Conservation (phyloP, 2,888 invertebrate genomes). For the Platycnemis pennipes region DNA sequence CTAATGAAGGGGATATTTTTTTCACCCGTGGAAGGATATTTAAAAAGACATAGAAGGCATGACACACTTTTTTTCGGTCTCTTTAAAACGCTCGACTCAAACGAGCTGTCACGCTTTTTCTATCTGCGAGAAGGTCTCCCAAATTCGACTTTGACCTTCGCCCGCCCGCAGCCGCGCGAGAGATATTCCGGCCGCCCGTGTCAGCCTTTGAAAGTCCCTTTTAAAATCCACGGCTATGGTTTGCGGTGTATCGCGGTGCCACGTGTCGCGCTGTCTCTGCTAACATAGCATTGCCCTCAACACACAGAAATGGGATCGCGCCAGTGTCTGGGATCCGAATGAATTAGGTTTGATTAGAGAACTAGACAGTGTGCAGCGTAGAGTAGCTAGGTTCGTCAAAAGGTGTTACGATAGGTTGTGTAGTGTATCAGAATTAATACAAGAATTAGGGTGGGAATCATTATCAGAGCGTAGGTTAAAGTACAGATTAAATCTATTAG, state of each 20-base stretch:
- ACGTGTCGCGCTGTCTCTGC: neutral
- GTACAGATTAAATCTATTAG: too few relatives aligned
- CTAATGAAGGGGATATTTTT: neutral
- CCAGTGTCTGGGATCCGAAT: too few relatives aligned
- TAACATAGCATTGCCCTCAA: too few relatives aligned
- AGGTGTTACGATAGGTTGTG: too few relatives aligned
- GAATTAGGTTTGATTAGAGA: too few relatives aligned
- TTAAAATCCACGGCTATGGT: neutral
- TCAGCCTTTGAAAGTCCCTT: neutral
- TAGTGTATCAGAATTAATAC: too few relatives aligned
- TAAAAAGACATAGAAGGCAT: neutral
- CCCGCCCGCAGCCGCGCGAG: neutral
- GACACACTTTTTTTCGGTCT: neutral
- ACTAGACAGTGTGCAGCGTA: too few relatives aligned
- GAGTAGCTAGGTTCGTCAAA: too few relatives aligned
- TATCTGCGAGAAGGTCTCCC: neutral
- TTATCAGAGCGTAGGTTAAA: too few relatives aligned
- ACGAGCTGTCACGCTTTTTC: neutral
- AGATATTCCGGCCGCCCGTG: neutral
- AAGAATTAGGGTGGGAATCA: too few relatives aligned
- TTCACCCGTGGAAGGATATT: neutral
- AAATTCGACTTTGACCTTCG: slow-evolving; percentile 36
- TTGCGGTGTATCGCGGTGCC: neutral
- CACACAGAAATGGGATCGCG: too few relatives aligned
- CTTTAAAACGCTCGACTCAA: neutral